Percentiles rank a stretch among this genome's conserved stretches.
These are phyloP conservation scores for Scortum barcoo DNA, from an alignment of 2,113 vertebrate species.

Conservation along the genomic window DNA sequence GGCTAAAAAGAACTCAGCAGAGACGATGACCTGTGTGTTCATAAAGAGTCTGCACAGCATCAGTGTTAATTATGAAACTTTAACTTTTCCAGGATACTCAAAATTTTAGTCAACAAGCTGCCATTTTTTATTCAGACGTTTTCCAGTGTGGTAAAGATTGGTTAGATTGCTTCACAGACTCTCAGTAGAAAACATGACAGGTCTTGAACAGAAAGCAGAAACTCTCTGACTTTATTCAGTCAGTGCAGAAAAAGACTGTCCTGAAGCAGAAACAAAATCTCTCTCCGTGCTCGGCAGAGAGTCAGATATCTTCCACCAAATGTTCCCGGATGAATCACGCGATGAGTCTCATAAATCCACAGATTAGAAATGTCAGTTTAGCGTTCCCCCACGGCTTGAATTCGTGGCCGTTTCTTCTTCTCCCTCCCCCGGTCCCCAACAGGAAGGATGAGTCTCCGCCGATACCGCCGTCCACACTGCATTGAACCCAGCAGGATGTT, in stretches of 20 bases:
- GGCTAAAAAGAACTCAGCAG: too few relatives aligned
- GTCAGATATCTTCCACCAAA: not conserved
- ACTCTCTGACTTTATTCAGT: not conserved
- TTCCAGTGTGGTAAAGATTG: not conserved
- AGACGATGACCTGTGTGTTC: too few relatives aligned
- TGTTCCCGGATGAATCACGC: not conserved
- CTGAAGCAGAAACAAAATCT: not conserved
- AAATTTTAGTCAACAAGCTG: not conserved
- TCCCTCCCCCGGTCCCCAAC: not conserved
- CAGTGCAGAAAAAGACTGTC: not conserved
- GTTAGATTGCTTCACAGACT: not conserved
- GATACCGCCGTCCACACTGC: not conserved
- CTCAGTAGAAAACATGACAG: not conserved
- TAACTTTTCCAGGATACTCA: not conserved
- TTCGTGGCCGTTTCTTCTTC: not conserved
- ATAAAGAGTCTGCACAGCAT: too few relatives aligned
- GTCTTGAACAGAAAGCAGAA: constrained; percentile 6
- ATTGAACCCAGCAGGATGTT: constrained; percentile 33
- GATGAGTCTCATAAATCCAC: not conserved
- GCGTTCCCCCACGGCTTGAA: not conserved
- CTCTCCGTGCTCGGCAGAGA: not conserved
- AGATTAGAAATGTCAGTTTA: not conserved
- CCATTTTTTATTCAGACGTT: not conserved
- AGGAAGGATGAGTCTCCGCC: constrained; percentile 21
- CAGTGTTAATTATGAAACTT: too few relatives aligned